These are phyloP conservation scores for Mycogona germanica DNA, from an alignment of 2,888 invertebrate genomes.

Conservation along the genomic window DNA sequence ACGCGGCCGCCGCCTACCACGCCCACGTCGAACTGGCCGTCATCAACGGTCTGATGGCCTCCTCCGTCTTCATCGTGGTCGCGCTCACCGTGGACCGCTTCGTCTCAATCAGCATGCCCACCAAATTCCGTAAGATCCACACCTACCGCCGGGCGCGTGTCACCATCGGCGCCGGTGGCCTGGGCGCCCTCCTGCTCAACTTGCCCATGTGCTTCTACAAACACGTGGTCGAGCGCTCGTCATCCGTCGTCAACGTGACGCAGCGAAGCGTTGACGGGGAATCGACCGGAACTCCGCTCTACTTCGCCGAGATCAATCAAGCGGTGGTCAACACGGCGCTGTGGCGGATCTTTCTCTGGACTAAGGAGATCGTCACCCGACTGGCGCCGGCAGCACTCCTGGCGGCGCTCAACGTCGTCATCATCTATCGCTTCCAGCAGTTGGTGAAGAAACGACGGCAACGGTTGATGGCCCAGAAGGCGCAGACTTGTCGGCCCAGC, in stretches of 20 bases:
- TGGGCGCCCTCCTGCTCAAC: constrained; percentile 34
- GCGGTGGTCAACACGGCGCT: constrained; percentile 26
- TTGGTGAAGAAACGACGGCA: constrained; percentile 35
- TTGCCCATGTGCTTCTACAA: constrained; percentile 36
- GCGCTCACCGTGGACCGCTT: constrained; percentile 40
- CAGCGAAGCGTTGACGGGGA: too few relatives aligned
- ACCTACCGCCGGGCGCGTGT: constrained; percentile 32
- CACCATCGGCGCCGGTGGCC: constrained; percentile 33
- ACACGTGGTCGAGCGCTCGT: constrained; percentile 24
- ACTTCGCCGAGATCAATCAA: constrained; percentile 28
- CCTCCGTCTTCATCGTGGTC: constrained; percentile 41
- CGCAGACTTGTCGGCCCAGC: neutral
- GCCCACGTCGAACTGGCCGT: constrained; percentile 39
- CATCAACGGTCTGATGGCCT: constrained; percentile 40
- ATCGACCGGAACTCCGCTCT: constrained; percentile 19
- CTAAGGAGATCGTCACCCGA: constrained; percentile 36
- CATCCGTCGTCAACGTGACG: constrained; percentile 10
- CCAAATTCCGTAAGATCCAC: constrained; percentile 33
- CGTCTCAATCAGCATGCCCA: constrained; percentile 38
- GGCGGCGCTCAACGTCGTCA: constrained; percentile 37
- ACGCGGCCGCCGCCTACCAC: constrained; percentile 33
- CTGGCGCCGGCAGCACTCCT: constrained; percentile 38
- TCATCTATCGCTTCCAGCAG: constrained; percentile 37
- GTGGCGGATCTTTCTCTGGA: constrained; percentile 34
- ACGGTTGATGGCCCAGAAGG: constrained; percentile 23